Conservation (phyloP, 1,140 invertebrate genomes). For the Drosophila parvula region DNA sequence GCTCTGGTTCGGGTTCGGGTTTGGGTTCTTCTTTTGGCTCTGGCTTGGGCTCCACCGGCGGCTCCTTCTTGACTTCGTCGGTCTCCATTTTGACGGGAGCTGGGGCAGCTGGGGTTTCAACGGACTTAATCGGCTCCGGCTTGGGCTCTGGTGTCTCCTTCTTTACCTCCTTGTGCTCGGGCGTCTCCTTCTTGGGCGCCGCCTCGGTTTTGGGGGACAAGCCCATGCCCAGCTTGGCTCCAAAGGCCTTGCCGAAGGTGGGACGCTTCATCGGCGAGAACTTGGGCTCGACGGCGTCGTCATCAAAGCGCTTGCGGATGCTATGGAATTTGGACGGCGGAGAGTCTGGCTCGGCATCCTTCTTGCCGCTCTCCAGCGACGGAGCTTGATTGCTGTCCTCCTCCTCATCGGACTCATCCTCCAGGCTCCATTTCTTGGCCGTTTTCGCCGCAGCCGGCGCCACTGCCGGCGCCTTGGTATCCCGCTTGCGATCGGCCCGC, state of each 20-base stretch:
- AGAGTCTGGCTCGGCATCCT: slow-evolving; percentile 64
- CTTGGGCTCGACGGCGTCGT: slow-evolving; percentile 86
- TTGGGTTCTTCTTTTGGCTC: background rate
- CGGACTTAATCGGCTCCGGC: background rate
- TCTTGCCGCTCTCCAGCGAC: slow-evolving; percentile 48
- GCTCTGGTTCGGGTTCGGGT: slow-evolving; percentile 8
- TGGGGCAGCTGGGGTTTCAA: background rate
- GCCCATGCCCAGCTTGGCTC: slow-evolving; percentile 53
- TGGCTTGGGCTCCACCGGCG: background rate
- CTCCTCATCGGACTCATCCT: slow-evolving; percentile 92
- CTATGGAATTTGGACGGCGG: slow-evolving; percentile 78
- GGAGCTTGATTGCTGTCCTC: slow-evolving; percentile 84
- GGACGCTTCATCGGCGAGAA: slow-evolving; percentile 66
- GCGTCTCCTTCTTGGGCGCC: slow-evolving; percentile 13
- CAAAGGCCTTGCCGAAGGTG: slow-evolving; percentile 58
- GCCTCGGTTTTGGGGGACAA: slow-evolving; percentile 26
- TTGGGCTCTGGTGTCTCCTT: slow-evolving; percentile 5
- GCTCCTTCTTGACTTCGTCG: background rate
- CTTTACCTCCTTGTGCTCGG: slow-evolving; percentile 17
- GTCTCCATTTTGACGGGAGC: slow-evolving; percentile 23
- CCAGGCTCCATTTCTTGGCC: slow-evolving; percentile 95
- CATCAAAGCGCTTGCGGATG: slow-evolving; percentile 85
- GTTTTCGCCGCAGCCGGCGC: slow-evolving; percentile 76
- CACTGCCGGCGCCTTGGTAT: slow-evolving; percentile 84
- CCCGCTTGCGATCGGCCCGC: slow-evolving; percentile 94